Base-by-base conservation (phyloP, 2,797 vertebrate species). In the Chloroceryle amazona region DNA sequence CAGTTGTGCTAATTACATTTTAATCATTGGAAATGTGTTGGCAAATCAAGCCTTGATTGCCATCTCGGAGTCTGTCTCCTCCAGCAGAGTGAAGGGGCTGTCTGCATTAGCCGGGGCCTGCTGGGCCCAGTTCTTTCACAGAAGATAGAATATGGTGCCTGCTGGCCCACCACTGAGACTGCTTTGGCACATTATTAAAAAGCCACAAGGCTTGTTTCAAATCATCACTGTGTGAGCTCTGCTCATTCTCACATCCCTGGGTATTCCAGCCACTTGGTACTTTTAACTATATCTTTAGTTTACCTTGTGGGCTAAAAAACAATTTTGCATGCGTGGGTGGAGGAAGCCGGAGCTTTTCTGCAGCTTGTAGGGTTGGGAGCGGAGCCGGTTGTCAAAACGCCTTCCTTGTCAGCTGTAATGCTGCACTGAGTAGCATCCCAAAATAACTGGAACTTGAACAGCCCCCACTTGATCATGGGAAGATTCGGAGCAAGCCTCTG, bases 1-100 rank as follows among this genome's bases (percentile, higher is more conserved):
- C 99, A 99, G 99, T 99, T 99, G 99, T 99, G 99, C 99, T 99
- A 99, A 99, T 99, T 99, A 99, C 99, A 99, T 99, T 99, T 99
- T 99, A 99, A 99, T 99, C 99, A 99, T 99, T 99, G 99, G 99
- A 99, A 99, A 99, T 99, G 99, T 99, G 99, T 99, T 99, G 99
- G 99, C 99, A 99, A 99, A 99, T 99, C 99, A 99, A 99, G 99
- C 98, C 99, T 99, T 99, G 99, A 99, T 99, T 99, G 99, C 99
- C 99, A 99, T 99, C 99, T 99, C 99, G 83, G 99, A 99, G 99
- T 98, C 98, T 98, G 98, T 97, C 98, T 99, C 98, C 98, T 99
- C 99, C 98, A 98, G 99, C 99, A 98, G 99, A 98, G 98, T 98
- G 98, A 97, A 98, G 98, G 98, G 98, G 98, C 98, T 96, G 98